Evolutionary conservation across 2,797 vertebrate species (phyloP).

Genomic region (Anabacerthia variegaticeps): DNA sequence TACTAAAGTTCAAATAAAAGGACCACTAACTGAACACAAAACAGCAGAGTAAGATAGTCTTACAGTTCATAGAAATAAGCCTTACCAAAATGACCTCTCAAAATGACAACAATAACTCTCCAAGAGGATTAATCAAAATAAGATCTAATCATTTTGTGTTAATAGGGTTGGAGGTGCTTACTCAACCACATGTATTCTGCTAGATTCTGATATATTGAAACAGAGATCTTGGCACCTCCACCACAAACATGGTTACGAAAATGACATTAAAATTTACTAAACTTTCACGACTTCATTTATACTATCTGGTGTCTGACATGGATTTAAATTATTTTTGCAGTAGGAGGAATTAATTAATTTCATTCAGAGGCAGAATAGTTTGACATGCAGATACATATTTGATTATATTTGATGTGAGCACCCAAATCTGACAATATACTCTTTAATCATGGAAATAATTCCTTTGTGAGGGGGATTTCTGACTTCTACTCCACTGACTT

Average conservation of each 20-base stretch:
- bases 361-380: not conserved
- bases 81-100: not conserved
- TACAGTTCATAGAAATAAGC: not conserved
- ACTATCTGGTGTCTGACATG: not conserved
- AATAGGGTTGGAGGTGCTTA: not conserved
- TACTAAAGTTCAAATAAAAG: not conserved
- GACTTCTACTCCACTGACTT: not conserved
- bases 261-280: slow-evolving; percentile 13
- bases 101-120: not conserved
- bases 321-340: slow-evolving; percentile 10
- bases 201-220: not conserved
- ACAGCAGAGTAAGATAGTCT: not conserved
- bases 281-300: not conserved
- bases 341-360: slow-evolving; percentile 21
- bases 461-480: not conserved
- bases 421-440: not conserved
- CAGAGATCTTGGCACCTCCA: not conserved
- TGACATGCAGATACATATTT: not conserved
- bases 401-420: not conserved
- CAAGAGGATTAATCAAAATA: not conserved
- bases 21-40: not conserved
- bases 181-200: not conserved
- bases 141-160: not conserved
- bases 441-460: not conserved
- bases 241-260: slow-evolving; percentile 14